Conservation (phyloP, 2,888 invertebrate species). For the Chloromyia formosa region DNA sequence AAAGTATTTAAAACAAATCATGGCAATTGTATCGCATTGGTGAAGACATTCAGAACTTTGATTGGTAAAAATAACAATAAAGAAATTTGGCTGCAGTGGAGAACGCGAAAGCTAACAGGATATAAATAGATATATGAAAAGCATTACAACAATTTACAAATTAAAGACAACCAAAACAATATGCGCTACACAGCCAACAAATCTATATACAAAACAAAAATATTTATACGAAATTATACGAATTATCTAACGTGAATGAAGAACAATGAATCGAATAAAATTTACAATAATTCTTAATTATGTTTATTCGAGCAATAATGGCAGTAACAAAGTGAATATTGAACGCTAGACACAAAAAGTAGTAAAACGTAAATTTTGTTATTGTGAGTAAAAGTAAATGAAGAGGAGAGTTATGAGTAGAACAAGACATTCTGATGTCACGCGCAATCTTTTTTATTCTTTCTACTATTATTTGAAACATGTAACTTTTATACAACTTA, state of each 20-base stretch:
- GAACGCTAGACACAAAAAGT: background rate
- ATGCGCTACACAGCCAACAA: background rate
- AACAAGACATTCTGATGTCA: background rate
- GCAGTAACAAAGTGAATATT: background rate
- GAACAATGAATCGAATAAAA: slow-evolving; percentile 12
- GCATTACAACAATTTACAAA: slow-evolving; percentile 1
- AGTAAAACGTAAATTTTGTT: background rate
- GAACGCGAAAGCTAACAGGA: background rate
- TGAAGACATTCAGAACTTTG: too few relatives aligned
- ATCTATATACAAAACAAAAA: background rate
- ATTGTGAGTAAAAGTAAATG: background rate
- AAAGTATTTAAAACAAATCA: background rate
- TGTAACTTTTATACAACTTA: slow-evolving; percentile 30
- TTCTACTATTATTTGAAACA: slow-evolving; percentile 12
- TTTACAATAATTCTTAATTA: background rate
- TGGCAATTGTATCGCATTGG: background rate
- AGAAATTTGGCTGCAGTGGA: background rate
- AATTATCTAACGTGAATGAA: background rate
- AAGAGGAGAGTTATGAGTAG: background rate
- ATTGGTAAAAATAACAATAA: too few relatives aligned
- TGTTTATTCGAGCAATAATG: slow-evolving; percentile 1
- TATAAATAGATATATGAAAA: too few relatives aligned
- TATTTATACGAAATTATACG: slow-evolving; percentile 24
- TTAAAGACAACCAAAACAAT: slow-evolving; percentile 9
- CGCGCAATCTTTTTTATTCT: slow-evolving; percentile 1